phyloP scores from a whole-genome alignment of 1,140 invertebrate genomes.

The Zaprionus ghesquierei region DNA sequence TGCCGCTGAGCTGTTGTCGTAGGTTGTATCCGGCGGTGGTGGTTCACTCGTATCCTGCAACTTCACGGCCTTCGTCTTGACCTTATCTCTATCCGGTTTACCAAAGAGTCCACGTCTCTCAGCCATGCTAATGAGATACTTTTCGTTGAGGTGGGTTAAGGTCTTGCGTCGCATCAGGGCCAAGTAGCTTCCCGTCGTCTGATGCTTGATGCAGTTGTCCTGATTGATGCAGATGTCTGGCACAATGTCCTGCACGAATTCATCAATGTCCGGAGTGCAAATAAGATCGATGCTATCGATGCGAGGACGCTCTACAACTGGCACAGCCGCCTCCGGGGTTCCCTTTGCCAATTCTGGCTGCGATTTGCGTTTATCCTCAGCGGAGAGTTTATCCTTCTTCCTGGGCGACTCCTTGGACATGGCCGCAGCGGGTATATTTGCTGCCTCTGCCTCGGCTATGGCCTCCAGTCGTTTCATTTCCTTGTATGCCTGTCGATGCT shows the following conservation, averaged over 20 bases:
- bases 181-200: constrained; percentile 87
- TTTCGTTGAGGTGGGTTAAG: constrained; percentile 89
- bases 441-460: constrained; percentile 69
- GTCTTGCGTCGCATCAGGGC: constrained; percentile 88
- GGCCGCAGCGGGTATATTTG: constrained; percentile 75
- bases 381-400: constrained; percentile 59
- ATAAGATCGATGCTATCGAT: constrained; percentile 69
- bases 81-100: constrained; percentile 68
- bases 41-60: constrained; percentile 52
- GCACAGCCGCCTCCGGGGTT: background rate
- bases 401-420: constrained; percentile 66
- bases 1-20: constrained; percentile 45
- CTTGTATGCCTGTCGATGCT: constrained; percentile 83
- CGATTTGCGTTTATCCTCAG: constrained; percentile 46
- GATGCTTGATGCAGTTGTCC: constrained; percentile 82
- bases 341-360: constrained; percentile 42
- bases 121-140: constrained; percentile 91
- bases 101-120: constrained; percentile 90
- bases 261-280: constrained; percentile 86
- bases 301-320: constrained; percentile 19
- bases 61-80: constrained; percentile 52
- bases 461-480: constrained; percentile 75
- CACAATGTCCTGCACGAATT: constrained; percentile 86
- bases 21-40: constrained; percentile 37
- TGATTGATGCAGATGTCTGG: constrained; percentile 84